Evolutionary conservation across 35 echinoderm and acorn worm species (phyloP), one percentile per base, ranked within the genome.

Genomic region (Hemicentrotus pulcherrimus): DNA sequence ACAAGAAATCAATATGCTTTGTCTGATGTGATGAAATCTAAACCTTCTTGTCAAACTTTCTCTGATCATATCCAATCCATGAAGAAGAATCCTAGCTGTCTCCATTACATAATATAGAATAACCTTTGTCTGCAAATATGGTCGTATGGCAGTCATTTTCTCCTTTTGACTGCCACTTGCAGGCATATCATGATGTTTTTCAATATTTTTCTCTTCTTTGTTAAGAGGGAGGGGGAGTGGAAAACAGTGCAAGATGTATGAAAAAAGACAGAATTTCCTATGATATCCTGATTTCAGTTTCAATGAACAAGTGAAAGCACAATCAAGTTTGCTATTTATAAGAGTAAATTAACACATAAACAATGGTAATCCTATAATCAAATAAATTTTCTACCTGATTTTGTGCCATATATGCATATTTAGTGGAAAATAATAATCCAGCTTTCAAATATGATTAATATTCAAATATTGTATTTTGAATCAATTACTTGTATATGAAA

Each of bases 31-130:
- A 28, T 78, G 22, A 78, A 78, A 78, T 55, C 24, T 28, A 7
- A 78, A 28, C 19, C 65, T 22, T 78, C 22, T 22, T 78, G 65
- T 78, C 65, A 78, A n/a, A 78, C 22, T 28, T 22, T 78, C 28
- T 78, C 65, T 28, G 19, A 78, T 55, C 48, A 55, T 55, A 55
- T 78, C 28, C 65, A 78, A 78, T 78, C 28, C 28, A 78, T 2
- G 3, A 78, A 28, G 24, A 78, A 78, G 19, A 41, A 41, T 41
- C 3, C 35, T 41, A 41, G 35, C 2, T 78, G 19, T 78, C 65
- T 78, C 65, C 65, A 78, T 78, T 78, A 78, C 65, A 78, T 78
- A 78, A 78, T n/a, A 78, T 78, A 30, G 65, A 78, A 78, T 78
- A 78, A 78, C 65, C 65, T 78, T 6, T 78, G 65, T 78, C 65